Base-by-base conservation (phyloP, 2,113 vertebrate species). In the Macrotis lagotis region DNA sequence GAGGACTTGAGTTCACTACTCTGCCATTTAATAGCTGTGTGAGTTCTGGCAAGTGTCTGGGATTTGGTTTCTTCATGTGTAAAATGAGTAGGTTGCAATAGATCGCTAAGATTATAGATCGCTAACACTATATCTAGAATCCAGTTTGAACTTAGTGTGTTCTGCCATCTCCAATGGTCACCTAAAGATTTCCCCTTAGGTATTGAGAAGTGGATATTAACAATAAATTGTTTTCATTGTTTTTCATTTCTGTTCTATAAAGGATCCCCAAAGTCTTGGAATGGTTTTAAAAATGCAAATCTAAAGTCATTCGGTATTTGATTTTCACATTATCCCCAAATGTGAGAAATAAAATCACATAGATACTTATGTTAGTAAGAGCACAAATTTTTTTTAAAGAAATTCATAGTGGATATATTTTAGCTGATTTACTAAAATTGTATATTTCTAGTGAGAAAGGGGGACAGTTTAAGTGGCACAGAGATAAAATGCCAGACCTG, bases 221-320 rank as follows among this genome's bases (percentile, higher is more conserved):
- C 92, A 94, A 37, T 47, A 22, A 26, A 59, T 90, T 96, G 48
- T 92, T 93, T 92, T 28, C 0, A 93, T 50, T 92, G 25, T n/a
- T 95, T 90, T 66, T 96, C n/a, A 83, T 44, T 44, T 74, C 37
- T 83, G 16, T 83, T 44, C 7, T 44, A 83, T 44, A 83, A 83
- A 19, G n/a, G 19, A 24, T 44, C 66, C 66, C 19, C 0, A 66
- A 83, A 83, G n/a, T 83, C 66, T 83, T 83, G 24, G 66, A 44
- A 44, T 2, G 8, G 28, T 95, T 96, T 92, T 48, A 92, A 91
- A 92, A 25, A 8, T 93, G 11, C 93, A 50, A 74, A 91, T 95
- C 14, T 89, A 90, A 26, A 92, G 16, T 0, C 10, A 26, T 95
- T 7, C 55, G 89, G 50, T 94, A n/a, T 59, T 97, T 96, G 26